phyloP scores from a whole-genome alignment of 2,797 vertebrate species.

The Holocentrus rufus region DNA sequence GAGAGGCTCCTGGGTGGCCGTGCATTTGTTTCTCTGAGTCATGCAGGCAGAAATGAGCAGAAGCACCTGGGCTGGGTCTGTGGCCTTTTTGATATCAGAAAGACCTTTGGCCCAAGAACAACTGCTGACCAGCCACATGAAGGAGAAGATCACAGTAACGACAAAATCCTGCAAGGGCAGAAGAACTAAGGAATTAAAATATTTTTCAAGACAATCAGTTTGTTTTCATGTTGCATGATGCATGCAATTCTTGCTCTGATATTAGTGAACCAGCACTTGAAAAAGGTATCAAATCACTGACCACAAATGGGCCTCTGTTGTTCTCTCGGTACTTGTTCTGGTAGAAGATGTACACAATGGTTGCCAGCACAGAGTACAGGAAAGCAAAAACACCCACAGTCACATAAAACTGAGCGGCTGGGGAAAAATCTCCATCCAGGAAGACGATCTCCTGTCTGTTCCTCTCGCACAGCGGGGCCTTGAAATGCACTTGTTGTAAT shows the following conservation, averaged over 20 bases:
- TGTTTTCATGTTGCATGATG: too few relatives aligned
- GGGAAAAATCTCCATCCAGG: constrained; percentile 91
- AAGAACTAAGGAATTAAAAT: constrained; percentile 4
- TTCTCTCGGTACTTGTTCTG: constrained; percentile 98
- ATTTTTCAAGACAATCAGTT: not conserved
- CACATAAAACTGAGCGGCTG: constrained; percentile 92
- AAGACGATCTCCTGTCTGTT: constrained; percentile 88
- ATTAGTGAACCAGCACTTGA: not conserved
- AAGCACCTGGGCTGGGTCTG: constrained; percentile 90
- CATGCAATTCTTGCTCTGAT: too few relatives aligned
- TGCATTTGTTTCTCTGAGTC: constrained; percentile 89
- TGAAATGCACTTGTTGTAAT: constrained; percentile 94
- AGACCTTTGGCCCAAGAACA: constrained; percentile 96
- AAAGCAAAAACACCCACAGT: constrained; percentile 95
- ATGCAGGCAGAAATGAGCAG: constrained; percentile 94
- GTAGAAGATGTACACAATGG: constrained; percentile 96
- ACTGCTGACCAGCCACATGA: constrained; percentile 94
- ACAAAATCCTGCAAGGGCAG: constrained; percentile 89
- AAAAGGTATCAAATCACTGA: constrained; percentile 79
- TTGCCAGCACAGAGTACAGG: constrained; percentile 95
- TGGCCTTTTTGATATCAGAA: constrained; percentile 91
- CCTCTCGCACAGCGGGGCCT: constrained; percentile 89
- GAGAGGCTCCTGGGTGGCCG: constrained; percentile 85
- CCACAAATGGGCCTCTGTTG: constrained; percentile 95
- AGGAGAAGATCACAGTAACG: constrained; percentile 92